Base-by-base conservation (phyloP, 2,113 vertebrate genomes). In the Macaca nemestrina region DNA sequence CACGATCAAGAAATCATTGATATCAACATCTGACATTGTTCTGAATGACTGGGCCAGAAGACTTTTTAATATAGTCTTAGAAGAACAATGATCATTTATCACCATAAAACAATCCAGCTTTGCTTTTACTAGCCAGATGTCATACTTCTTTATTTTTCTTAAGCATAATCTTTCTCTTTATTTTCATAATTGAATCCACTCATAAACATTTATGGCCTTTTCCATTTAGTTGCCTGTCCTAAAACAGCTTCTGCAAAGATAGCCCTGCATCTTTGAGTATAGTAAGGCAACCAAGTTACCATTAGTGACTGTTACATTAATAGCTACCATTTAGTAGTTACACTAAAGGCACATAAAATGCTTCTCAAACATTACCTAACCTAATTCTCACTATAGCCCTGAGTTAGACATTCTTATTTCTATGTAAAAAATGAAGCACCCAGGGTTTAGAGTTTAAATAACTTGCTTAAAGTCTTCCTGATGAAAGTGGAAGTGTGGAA, bases 71-170 rank as follows among this genome's bases (percentile, higher is more conserved):
- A 64, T 12, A 84, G 23, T 10, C 23, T 84, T 93, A 88, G 84
- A 88, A 10, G 3, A 94, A 61, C 78, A 38, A 43, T 59, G 25
- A 67, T 59, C n/a, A 30, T 90, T 94, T 80, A 81, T 67, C 52
- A 4, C 43, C 52, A 90, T 45, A 75, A 83, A 87, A 72, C 2
- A 84, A 55, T 67, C 17, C 61, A 45, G 59, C 1, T 91, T 93
- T 86, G 40, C 40, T 88, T 96, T 93, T 86, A 73, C 45, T 94
- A 88, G 64, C n/a, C 23, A 75, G n/a, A 95, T 70, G 8, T 61
- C 55, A 43, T 64, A 59, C 22, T 88, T 81, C 5, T 20, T 7
- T 61, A 68, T 38, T 76, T 90, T 70, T 50, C 30, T 72, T 79
- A 88, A 68, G 50, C 32, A 86, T 75, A 83, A 43, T 9, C n/a